Conservation (phyloP, 2,797 vertebrate genomes). For the Tiaroga cobitis region DNA sequence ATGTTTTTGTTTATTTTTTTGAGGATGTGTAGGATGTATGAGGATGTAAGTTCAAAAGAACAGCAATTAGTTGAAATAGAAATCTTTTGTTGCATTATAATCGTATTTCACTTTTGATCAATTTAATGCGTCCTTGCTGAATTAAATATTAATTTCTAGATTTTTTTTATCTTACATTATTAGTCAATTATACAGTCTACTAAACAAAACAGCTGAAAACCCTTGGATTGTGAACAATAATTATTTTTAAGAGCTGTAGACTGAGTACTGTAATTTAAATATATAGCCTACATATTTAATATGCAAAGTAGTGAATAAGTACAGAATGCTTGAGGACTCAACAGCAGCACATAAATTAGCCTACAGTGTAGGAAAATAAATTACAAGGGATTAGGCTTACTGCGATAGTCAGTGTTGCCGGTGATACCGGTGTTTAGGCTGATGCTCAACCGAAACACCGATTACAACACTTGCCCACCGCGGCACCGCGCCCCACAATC, state of each 20-base stretch:
- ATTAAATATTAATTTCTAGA: background rate
- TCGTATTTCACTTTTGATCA: too few species aligned
- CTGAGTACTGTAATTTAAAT: background rate
- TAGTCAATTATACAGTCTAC: background rate
- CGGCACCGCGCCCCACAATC: too few species aligned
- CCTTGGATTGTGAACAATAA: background rate
- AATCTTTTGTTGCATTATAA: too few species aligned
- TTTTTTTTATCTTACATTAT: background rate
- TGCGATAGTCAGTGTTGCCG: too few species aligned
- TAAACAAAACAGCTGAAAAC: background rate
- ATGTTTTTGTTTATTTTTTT: too few species aligned
- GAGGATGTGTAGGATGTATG: too few species aligned
- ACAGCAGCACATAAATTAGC: background rate
- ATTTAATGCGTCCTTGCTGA: background rate
- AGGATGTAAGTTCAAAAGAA: too few species aligned
- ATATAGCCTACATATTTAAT: background rate
- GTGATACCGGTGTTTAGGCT: too few species aligned
- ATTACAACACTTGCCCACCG: too few species aligned
- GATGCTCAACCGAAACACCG: too few species aligned
- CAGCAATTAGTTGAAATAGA: too few species aligned
- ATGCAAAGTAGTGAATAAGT: background rate
- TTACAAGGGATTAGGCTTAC: background rate
- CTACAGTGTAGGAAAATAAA: background rate
- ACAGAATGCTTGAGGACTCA: background rate
- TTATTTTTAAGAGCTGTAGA: background rate